A percentile compares a stretch with the other conserved stretches of the same genome.
Evolutionary conservation across 2,113 vertebrate species (phyloP).

Genomic region (Lophura nycthemera): DNA sequence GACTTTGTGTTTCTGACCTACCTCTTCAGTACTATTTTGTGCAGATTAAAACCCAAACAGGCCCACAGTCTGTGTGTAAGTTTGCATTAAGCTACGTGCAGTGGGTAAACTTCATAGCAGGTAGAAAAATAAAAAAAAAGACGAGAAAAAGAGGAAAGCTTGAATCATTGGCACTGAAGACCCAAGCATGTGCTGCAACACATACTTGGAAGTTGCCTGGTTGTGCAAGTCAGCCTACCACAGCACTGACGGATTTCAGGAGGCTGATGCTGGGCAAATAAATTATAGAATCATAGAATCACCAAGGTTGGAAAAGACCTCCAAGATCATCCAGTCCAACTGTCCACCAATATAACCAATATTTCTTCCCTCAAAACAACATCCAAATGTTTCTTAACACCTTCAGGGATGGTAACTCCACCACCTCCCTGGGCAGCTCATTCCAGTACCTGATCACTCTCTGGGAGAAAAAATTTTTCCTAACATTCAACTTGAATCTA

Average conservation of each 20-base stretch:
- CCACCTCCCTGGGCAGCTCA: no score
- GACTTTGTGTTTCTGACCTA: constrained; percentile 2
- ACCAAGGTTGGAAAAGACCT: no score
- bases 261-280: neutral
- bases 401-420: no score
- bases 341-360: no score
- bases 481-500: no score
- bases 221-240: neutral
- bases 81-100: neutral
- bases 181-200: rapidly evolving
- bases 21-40: neutral
- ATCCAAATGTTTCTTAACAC: no score
- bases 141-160: neutral
- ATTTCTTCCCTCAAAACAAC: no score
- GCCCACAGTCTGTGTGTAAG: neutral
- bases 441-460: no score
- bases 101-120: neutral
- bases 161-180: neutral
- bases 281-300: neutral
- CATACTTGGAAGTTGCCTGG: neutral
- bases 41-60: neutral
- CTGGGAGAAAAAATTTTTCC: no score
- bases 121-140: neutral
- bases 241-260: neutral
- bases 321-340: no score